phyloP scores from a whole-genome alignment of 2,888 invertebrate species.

The Schizotus pectinicornis region DNA sequence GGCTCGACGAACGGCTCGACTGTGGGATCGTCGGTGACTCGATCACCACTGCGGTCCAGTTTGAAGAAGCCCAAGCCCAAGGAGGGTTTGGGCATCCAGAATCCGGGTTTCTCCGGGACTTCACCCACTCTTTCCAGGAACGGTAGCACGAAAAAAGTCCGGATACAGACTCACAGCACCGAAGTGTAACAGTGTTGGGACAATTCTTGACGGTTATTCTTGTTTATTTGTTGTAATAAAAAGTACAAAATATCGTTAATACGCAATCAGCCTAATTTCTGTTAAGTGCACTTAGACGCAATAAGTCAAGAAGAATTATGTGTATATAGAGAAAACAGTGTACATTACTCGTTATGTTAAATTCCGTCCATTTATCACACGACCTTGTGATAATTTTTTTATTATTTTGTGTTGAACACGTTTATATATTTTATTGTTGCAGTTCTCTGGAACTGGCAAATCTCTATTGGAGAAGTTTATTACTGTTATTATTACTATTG shows the following conservation, averaged over 20 bases:
- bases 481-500: slow-evolving; percentile 40
- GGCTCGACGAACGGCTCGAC: slow-evolving; percentile 65
- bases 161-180: slow-evolving; percentile 91
- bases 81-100: slow-evolving; percentile 81
- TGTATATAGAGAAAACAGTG: slow-evolving; percentile 14
- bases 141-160: slow-evolving; percentile 88
- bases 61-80: slow-evolving; percentile 73
- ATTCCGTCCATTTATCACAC: slow-evolving; percentile 33
- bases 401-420: slow-evolving; percentile 43
- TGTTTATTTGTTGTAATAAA: slow-evolving; percentile 19
- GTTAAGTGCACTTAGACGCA: slow-evolving; percentile 22
- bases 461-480: slow-evolving; percentile 40
- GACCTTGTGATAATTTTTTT: slow-evolving; percentile 31
- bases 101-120: slow-evolving; percentile 83
- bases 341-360: slow-evolving; percentile 18
- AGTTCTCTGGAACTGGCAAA: slow-evolving; percentile 10
- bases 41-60: slow-evolving; percentile 77
- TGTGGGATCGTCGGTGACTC: slow-evolving; percentile 58
- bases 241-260: slow-evolving; percentile 17
- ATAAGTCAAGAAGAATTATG: not conserved
- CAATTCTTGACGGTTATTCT: not conserved
- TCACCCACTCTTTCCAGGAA: slow-evolving; percentile 84
- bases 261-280: slow-evolving; percentile 15
- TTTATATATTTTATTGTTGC: slow-evolving; percentile 47
- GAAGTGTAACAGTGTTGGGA: slow-evolving; percentile 69